Evolutionary conservation across 2,888 invertebrate species (phyloP).

Genomic region (Heliconius erato): DNA sequence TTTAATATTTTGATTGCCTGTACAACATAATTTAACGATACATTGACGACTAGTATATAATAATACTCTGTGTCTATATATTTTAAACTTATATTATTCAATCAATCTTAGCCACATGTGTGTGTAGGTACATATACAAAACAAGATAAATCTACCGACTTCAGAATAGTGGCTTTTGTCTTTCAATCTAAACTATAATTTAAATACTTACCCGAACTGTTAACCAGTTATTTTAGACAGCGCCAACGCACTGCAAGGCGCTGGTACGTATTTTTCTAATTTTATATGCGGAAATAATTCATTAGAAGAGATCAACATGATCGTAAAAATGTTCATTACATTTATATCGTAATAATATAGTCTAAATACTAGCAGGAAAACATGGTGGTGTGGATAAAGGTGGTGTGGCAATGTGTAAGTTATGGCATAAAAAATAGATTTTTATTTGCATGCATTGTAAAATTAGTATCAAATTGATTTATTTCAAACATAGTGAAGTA

Average conservation of each 20-base stretch:
- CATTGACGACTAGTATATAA: too few species aligned
- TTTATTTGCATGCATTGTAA: neutral
- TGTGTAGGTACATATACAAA: neutral
- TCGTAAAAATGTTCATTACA: constrained; percentile 16
- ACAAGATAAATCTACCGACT: neutral
- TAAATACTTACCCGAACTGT: constrained; percentile 29
- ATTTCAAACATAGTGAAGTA: too few species aligned
- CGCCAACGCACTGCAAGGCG: constrained; percentile 29
- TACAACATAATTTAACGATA: too few species aligned
- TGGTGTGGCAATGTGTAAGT: neutral
- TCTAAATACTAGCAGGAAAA: neutral
- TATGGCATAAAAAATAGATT: too few species aligned
- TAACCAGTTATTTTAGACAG: constrained; percentile 33
- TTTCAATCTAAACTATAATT: constrained; percentile 15
- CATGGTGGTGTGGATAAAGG: neutral
- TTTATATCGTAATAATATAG: constrained; percentile 2
- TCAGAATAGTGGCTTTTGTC: neutral
- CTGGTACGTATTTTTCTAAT: constrained; percentile 41
- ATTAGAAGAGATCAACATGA: constrained; percentile 20
- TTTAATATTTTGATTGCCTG: too few species aligned
- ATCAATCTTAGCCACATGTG: neutral
- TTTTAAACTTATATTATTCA: too few species aligned
- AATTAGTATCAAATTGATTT: neutral
- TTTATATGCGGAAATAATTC: constrained; percentile 41
- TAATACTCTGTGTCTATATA: too few species aligned